Evolutionary conservation across 23 tunicate genomes (phyloP).

Genomic region (Halocynthia aurantium): DNA sequence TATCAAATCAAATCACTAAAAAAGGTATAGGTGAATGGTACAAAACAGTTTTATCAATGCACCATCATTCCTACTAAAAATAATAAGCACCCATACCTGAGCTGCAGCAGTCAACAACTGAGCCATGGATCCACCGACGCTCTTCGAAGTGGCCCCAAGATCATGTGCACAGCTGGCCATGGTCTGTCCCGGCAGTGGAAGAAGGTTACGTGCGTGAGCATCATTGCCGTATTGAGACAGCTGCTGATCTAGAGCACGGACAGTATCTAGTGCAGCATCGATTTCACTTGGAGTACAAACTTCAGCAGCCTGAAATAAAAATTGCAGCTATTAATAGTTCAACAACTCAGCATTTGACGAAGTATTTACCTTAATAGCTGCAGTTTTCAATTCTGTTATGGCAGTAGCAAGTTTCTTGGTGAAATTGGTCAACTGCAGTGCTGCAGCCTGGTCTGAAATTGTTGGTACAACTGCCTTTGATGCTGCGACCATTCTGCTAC

Average conservation of each 20-base stretch:
- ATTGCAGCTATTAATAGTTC: neutral
- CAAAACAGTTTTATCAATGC: too few species aligned
- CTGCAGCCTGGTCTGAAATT: slow-evolving; percentile 86
- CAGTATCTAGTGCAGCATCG: slow-evolving; percentile 89
- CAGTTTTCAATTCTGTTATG: slow-evolving; percentile 32
- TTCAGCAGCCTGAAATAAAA: slow-evolving; percentile 58
- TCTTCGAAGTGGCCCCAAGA: slow-evolving; percentile 84
- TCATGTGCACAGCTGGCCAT: slow-evolving; percentile 91
- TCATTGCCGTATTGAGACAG: slow-evolving; percentile 72
- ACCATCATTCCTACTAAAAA: neutral
- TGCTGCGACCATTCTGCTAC: slow-evolving; percentile 89
- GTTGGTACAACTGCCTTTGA: slow-evolving; percentile 99
- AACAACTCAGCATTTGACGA: neutral
- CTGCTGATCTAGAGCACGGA: slow-evolving; percentile 63
- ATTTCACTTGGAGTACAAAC: slow-evolving; percentile 89
- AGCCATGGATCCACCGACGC: slow-evolving; percentile 86
- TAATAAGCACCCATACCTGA: slow-evolving; percentile 34
- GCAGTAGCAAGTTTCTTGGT: slow-evolving; percentile 83
- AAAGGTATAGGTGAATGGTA: neutral
- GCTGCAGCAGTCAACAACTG: slow-evolving; percentile 96
- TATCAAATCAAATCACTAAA: neutral
- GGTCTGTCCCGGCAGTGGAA: slow-evolving; percentile 92
- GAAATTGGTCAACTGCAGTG: slow-evolving; percentile 87
- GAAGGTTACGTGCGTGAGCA: slow-evolving; percentile 61
- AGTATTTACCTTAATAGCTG: slow-evolving; percentile 57